Conservation (phyloP, 2,113 vertebrate genomes). For the Aphelocoma coerulescens region DNA sequence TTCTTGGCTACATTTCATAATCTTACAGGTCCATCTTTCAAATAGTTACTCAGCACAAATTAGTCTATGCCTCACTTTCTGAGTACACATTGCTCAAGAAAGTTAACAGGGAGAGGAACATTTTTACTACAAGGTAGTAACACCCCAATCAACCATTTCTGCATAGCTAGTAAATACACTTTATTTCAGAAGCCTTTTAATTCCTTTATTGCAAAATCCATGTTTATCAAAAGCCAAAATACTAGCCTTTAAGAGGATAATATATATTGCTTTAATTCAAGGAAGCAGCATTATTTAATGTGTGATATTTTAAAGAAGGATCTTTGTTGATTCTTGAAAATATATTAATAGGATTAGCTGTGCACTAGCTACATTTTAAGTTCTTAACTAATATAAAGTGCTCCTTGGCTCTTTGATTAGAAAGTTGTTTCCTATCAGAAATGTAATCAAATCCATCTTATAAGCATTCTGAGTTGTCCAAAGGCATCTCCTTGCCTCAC, state of each 20-base stretch:
- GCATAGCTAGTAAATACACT: background rate
- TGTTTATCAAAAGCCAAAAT: background rate
- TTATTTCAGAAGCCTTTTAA: background rate
- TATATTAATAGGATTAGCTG: background rate
- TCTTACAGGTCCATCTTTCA: background rate
- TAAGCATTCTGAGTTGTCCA: background rate
- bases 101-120: background rate
- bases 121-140: background rate
- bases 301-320: background rate
- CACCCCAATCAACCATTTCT: background rate
- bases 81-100: background rate
- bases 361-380: background rate
- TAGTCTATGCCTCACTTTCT: background rate
- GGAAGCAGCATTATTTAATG: background rate
- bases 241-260: background rate
- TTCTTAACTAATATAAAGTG: background rate
- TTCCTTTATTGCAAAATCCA: background rate
- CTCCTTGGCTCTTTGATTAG: background rate
- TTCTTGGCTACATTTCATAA: background rate
- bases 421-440: background rate
- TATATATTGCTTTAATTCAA: background rate
- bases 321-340: background rate
- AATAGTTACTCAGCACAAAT: background rate
- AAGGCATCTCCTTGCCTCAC: background rate
- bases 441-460: too few relatives aligned